A percentile compares a stretch with the other conserved stretches of the same genome.
Conservation (phyloP, 2,797 vertebrate genomes). For the Tinamus major region DNA sequence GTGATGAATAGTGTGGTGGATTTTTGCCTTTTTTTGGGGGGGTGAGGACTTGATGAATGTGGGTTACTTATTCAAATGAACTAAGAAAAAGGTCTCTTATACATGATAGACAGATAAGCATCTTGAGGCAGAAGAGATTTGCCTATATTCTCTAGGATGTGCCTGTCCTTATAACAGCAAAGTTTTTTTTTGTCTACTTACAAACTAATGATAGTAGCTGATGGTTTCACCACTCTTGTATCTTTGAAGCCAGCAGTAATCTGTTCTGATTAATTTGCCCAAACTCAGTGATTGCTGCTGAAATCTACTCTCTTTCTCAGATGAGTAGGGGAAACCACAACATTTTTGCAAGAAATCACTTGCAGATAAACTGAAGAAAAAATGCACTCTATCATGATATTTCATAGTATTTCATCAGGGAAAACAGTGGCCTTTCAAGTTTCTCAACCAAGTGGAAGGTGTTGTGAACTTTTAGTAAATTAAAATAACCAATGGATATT, state of each 20-base stretch:
- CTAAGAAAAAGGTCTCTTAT: not conserved
- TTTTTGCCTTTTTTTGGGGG: not conserved
- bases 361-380: slow-evolving; percentile 12
- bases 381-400: slow-evolving; percentile 48
- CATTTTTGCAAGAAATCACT: not conserved
- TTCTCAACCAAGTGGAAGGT: slow-evolving; percentile 4
- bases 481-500: slow-evolving; percentile 19
- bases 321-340: not conserved
- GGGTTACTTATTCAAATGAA: not conserved
- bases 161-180: not conserved
- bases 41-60: not conserved
- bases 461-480: slow-evolving; percentile 56
- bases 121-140: not conserved
- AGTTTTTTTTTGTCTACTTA: not conserved
- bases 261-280: not conserved
- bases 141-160: not conserved
- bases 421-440: slow-evolving; percentile 41
- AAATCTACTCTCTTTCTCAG: not conserved
- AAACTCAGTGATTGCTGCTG: not conserved
- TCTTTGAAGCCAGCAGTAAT: not conserved
- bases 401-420: slow-evolving; percentile 24
- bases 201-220: not conserved
- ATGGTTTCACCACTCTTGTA: not conserved
- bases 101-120: not conserved
- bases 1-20: not conserved